These are phyloP conservation scores for Boloria euphrosyne DNA, from an alignment of 2,888 invertebrate species.

Conservation along the genomic window DNA sequence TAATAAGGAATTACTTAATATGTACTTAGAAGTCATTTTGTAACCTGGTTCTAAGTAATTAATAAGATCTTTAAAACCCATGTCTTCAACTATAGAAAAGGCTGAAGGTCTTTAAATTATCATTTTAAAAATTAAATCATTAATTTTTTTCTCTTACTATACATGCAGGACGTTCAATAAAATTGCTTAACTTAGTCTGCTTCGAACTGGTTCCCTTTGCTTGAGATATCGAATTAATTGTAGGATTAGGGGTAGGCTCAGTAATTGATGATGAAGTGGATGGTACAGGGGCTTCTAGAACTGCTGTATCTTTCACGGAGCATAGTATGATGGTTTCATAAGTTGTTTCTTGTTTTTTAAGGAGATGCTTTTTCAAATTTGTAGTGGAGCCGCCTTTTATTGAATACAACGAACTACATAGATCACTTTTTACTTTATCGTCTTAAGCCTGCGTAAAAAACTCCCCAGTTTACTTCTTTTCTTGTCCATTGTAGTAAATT, in stretches of 20 bases:
- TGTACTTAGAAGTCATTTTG: conserved; percentile 43
- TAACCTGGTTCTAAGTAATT: conserved; percentile 43
- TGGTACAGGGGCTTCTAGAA: conserved; percentile 35
- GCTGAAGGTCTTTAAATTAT: conserved; percentile 39
- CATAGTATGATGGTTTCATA: conserved; percentile 40
- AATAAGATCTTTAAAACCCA: conserved; percentile 41
- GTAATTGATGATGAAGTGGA: no score
- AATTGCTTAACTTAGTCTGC: conserved; percentile 36
- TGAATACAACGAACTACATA: conserved; percentile 40
- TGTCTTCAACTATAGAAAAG: conserved; percentile 43
- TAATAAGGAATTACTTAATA: conserved; percentile 42
- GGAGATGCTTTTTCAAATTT: conserved; percentile 41
- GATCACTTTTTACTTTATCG: conserved; percentile 40
- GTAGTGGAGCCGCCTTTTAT: conserved; percentile 41
- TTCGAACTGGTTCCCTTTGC: conserved; percentile 25
- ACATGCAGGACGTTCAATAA: conserved; percentile 20
- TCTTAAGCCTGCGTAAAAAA: conserved; percentile 37
- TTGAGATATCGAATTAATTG: no score
- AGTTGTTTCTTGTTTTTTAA: conserved; percentile 34
- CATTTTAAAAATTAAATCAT: conserved; percentile 42
- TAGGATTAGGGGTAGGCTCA: conserved; percentile 27
- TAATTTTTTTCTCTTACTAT: conserved; percentile 33
- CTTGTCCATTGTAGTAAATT: conserved; percentile 28
- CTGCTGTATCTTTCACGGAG: conserved; percentile 38
- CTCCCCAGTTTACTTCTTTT: conserved; percentile 34